These are phyloP conservation scores for Calliopsis andreniformis DNA, from an alignment of 1,140 invertebrate species.

Conservation along the genomic window DNA sequence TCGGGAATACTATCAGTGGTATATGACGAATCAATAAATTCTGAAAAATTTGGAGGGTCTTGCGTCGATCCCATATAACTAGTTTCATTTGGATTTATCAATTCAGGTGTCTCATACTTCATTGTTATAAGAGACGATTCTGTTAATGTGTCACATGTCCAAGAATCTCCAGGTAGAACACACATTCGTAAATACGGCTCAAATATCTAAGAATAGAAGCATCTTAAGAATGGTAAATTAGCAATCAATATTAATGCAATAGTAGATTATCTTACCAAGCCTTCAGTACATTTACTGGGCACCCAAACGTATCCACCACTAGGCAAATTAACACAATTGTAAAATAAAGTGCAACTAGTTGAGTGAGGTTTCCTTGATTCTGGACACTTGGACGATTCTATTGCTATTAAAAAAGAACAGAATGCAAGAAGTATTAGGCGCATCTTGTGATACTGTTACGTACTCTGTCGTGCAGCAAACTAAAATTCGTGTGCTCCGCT, in stretches of 20 bases:
- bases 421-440: conserved; percentile 47
- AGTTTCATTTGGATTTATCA: conserved; percentile 49
- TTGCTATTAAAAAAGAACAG: conserved; percentile 42
- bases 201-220: conserved; percentile 73
- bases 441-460: conserved; percentile 52
- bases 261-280: conserved; percentile 73
- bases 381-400: conserved; percentile 74
- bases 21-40: conserved; percentile 62
- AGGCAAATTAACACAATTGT: conserved; percentile 80
- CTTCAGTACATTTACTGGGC: conserved; percentile 79
- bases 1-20: conserved; percentile 35
- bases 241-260: not conserved
- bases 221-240: not conserved
- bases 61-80: conserved; percentile 58
- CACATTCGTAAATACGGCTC: conserved; percentile 79
- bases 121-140: conserved; percentile 40
- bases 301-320: conserved; percentile 79
- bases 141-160: conserved; percentile 64
- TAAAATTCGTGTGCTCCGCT: conserved; percentile 35
- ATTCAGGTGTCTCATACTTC: conserved; percentile 37
- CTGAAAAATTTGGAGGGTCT: conserved; percentile 44
- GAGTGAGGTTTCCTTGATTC: conserved; percentile 79
- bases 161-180: conserved; percentile 79
- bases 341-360: conserved; percentile 81
- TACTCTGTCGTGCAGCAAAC: conserved; percentile 3